Evolutionary conservation across 2,888 invertebrate genomes (phyloP), one percentile per base, ranked within the genome.

Genomic region (Hypomecis punctinalis): DNA sequence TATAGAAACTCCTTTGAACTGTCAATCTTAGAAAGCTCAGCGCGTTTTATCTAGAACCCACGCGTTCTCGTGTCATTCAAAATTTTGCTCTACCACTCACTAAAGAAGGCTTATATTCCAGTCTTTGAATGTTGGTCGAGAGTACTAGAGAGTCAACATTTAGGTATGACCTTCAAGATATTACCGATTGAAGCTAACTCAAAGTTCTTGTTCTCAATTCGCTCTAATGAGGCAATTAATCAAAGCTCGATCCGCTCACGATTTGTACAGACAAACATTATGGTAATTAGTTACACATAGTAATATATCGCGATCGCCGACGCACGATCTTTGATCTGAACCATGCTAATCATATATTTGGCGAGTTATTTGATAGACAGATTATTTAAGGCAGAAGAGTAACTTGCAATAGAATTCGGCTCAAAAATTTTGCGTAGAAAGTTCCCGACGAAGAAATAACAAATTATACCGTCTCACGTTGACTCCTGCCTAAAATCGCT

Each of bases 261-360:
- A 47, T 35, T 36, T 33, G 23, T 46, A 11, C 55, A 61, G 36
- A 54, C 55, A 37, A 9, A 55, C 36, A 48, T 61, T 54, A 55
- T 9, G 47, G 23, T 53, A 40, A 58, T 36, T 48, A 42, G 36
- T 36, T 13, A 55, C 37, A 33, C 4, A 51, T 37, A 23, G 23
- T 23, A 23, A 23, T 23, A 36, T 6, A 10, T 39, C 43, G 51
- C 47, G 35, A 48, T 35, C 23, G 39, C 13, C 13, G 43, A 42
- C 43, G 46, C 61, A 56, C 61, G 49, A 61, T 49, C 56, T 56
- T 51, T 49, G 49, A 45, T 40, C 45, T 39, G 11, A 9, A 43
- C 6, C 42, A 8, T 3, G 9, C 0, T 40, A 11, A 42, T 43
- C 52, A 40, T 9, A 40, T 11, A 53, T 23, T 43, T 11, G 11